Evolutionary conservation across 2,797 vertebrate genomes (phyloP), one percentile per base, ranked within the genome.

Genomic region (Novumbra hubbsi): DNA sequence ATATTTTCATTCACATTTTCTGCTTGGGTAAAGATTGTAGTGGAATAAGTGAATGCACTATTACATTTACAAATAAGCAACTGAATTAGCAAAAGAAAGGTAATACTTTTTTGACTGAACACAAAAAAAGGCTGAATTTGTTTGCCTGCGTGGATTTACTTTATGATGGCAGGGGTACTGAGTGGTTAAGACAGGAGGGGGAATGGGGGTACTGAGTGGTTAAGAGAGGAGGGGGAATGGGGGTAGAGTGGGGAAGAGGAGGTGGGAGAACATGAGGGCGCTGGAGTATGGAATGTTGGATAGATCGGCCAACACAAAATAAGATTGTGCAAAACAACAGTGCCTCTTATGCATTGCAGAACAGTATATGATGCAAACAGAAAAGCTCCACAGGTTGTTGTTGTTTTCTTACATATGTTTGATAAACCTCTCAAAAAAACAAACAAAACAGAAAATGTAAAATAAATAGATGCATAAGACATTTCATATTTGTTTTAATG

Each of bases 401-500:
- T 3, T 45, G 41, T 45, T 14, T 45, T 85, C 88, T 88, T 91
- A 91, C 86, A 76, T 90, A 75, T 86, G 85, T 83, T 91, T 70
- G 88, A 82, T 75, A 90, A 85, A 90, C 87, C 87, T 92, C 89
- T 88, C 75, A 80, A 70, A 70, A 87, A 87, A 45, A 45, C 41
- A 45, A 45, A 45, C 11, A 45, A 45, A 88, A 91, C 90, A 92
- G 92, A 93, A 92, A 91, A 85, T 92, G 86, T 95, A 92, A 95
- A 95, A 97, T 95, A 97, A 96, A 97, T 96, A 97, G 93, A 96
- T 94, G 94, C 92, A 93, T 95, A 94, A 92, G 93, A 94, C 94
- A 94, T 94, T 89, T 84, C 92, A 94, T 93, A 93, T 93, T 94
- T 94, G 93, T 88, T 92, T 85, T 92, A 92, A 92, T 89, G 82